Evolutionary conservation across 37 sponge, comb jelly and placozoan species (phyloP).

Genomic region (Halisarca cf. caerulea): DNA sequence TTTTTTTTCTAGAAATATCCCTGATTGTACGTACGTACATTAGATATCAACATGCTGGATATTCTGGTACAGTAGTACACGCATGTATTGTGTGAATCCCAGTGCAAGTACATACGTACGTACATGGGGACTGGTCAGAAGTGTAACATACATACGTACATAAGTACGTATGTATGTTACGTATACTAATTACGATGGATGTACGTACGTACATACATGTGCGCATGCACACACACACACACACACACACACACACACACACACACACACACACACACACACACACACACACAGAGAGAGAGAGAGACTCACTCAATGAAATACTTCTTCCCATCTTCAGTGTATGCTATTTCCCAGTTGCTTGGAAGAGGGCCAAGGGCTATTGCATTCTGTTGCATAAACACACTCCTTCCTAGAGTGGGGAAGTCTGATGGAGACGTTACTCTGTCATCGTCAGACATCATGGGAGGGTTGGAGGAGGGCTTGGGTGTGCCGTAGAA

Average conservation of each 20-base stretch:
- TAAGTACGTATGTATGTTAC: too few species aligned
- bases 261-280: neutral
- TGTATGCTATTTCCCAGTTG: constrained; percentile 98
- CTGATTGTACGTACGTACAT: too few species aligned
- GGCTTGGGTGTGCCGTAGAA: constrained; percentile 96
- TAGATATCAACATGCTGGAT: too few species aligned
- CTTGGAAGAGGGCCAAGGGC: constrained; percentile 89
- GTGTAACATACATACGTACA: too few species aligned
- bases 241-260: constrained; percentile 1
- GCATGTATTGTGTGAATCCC: too few species aligned
- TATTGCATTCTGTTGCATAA: neutral
- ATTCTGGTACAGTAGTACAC: too few species aligned
- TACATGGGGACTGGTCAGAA: too few species aligned
- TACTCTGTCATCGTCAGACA: neutral
- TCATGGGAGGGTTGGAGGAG: constrained; percentile 68
- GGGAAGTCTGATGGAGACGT: constrained; percentile 11
- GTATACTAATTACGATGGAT: too few species aligned
- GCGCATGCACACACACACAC: neutral
- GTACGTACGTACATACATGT: neutral
- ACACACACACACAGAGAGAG: neutral
- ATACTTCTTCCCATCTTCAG: constrained; percentile 92
- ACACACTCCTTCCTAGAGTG: neutral
- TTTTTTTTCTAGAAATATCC: too few species aligned
- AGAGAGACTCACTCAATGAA: constrained; percentile 98
- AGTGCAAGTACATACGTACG: too few species aligned